phyloP scores from a whole-genome alignment of 2,888 invertebrate species.

The Brenthis hecate region DNA sequence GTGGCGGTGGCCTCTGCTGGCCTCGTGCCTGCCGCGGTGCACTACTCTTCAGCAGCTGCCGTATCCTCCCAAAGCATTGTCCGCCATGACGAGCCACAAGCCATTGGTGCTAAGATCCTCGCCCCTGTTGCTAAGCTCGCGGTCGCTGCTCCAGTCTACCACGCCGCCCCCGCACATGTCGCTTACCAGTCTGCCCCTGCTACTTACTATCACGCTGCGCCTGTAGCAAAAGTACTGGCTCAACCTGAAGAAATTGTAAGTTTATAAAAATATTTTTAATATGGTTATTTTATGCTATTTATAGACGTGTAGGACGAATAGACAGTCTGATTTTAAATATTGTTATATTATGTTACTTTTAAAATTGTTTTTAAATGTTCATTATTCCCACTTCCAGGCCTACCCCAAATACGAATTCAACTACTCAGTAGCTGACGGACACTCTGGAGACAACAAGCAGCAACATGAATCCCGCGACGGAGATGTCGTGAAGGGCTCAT shows the following conservation, averaged over 20 bases:
- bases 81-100: conserved; percentile 58
- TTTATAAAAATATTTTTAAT: conserved; percentile 1
- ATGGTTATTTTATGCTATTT: background rate
- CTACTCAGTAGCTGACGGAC: conserved; percentile 76
- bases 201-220: conserved; percentile 42
- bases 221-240: conserved; percentile 43
- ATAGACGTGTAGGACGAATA: no score
- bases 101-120: conserved; percentile 47
- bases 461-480: conserved; percentile 75
- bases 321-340: background rate
- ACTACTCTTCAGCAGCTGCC: conserved; percentile 57
- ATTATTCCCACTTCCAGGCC: conserved; percentile 42
- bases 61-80: conserved; percentile 65
- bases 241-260: conserved; percentile 48
- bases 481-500: conserved; percentile 75
- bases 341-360: background rate
- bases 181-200: conserved; percentile 55
- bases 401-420: conserved; percentile 69
- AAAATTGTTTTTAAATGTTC: background rate
- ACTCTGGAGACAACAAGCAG: conserved; percentile 77
- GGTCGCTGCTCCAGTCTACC: conserved; percentile 46
- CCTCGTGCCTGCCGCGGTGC: conserved; percentile 57
- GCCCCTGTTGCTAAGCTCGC: conserved; percentile 50
- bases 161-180: conserved; percentile 52
- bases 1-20: conserved; percentile 51